Conservation (phyloP, 2,888 invertebrate species). For the Marasmarcha lunaedactyla region DNA sequence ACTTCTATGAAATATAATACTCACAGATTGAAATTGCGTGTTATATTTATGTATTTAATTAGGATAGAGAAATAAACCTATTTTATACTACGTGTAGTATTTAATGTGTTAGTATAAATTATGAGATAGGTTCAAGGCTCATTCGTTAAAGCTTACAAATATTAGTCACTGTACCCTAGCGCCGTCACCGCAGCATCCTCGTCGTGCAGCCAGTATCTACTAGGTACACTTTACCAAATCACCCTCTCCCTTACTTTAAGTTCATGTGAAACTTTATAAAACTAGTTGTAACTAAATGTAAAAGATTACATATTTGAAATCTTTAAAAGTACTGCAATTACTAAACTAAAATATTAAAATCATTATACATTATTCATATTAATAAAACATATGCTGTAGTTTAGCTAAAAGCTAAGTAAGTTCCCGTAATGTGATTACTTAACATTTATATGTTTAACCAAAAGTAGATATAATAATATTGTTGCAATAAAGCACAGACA, state of each 20-base stretch:
- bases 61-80: slow-evolving; percentile 56
- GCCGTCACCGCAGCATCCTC: too few species aligned
- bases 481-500: background rate
- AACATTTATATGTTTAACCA: background rate
- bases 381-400: background rate
- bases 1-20: too few species aligned
- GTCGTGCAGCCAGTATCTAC: too few species aligned
- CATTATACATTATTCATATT: background rate
- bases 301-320: too few species aligned
- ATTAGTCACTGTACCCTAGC: slow-evolving; percentile 22
- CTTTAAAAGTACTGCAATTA: too few species aligned
- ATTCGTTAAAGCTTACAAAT: slow-evolving; percentile 37
- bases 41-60: slow-evolving; percentile 29
- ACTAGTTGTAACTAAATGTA: too few species aligned
- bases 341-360: background rate
- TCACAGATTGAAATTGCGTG: too few species aligned
- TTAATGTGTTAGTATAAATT: slow-evolving; percentile 20
- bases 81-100: slow-evolving; percentile 55
- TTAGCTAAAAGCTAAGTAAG: background rate
- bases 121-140: slow-evolving; percentile 18
- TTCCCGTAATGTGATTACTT: background rate
- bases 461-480: background rate
- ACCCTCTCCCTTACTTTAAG: too few species aligned
- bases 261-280: too few species aligned
- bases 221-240: too few species aligned